Base-by-base conservation (phyloP, 2,113 vertebrate genomes). In the Laticauda laticaudata region DNA sequence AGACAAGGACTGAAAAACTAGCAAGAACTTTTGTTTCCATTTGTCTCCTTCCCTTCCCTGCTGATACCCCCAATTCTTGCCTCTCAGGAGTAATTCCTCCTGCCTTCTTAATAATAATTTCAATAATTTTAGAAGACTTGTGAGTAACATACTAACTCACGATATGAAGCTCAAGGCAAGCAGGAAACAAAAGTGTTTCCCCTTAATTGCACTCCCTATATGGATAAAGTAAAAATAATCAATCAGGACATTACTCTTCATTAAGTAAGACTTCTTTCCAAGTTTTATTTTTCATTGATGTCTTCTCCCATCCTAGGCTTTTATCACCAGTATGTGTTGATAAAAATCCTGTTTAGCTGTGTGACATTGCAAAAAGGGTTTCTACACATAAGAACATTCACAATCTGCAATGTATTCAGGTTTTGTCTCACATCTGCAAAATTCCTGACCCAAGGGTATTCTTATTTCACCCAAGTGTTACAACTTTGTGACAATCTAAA, bases 321-420 rank as follows among this genome's bases (percentile, higher is more conserved):
- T 98, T 98, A 98, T 97, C 98, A 94, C 98, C 89, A 95, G 88
- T 88, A 86, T 92, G 86, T 51, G 97, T 96, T 98, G 97, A 97
- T 97, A 98, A 97, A 98, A 98, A 96, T 97, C 92, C 94, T 93
- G 59, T 95, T 96, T 95, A 95, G 95, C 93, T 3, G 94, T 97
- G 97, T 97, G 97, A 98, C 97, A 97, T 96, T 98, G 98, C 97
- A 98, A 98, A 98, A 98, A 98, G 97, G 97, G 95, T 96, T 95
- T 96, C 92, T 96, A 96, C 90, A 59, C 95, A 93, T 91, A 97
- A 94, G 95, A 97, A 98, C 97, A 97, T 98, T 98, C 98, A 97
- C 97, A 96, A 96, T 97, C 95, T 97, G 90, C 94, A 59, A 97
- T 94, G 92, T 94, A 97, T 94, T 94, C 96, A 94, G 95, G 97